Evolutionary conservation across 1,140 invertebrate genomes (phyloP).

Genomic region (Drosophila repletoides): DNA sequence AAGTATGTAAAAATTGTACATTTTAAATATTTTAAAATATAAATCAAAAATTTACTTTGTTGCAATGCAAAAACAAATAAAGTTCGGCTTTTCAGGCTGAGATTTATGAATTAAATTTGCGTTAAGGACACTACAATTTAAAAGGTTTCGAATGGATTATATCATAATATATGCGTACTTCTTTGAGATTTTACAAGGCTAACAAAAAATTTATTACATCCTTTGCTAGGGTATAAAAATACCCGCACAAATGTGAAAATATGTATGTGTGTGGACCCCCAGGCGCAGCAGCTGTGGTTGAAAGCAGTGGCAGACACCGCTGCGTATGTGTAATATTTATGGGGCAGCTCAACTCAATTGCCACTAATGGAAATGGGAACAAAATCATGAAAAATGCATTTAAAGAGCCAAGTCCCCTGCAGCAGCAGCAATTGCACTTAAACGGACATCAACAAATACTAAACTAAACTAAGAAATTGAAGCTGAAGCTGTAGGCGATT

Average conservation of each 20-base stretch:
- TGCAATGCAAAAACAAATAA: too few species aligned
- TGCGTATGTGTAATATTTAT: slow-evolving; percentile 29
- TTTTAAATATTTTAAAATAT: too few species aligned
- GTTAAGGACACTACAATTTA: too few species aligned
- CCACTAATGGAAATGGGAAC: slow-evolving; percentile 19
- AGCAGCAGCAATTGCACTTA: slow-evolving; percentile 24
- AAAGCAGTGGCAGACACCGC: background rate
- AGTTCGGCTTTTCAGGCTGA: too few species aligned
- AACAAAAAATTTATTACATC: too few species aligned
- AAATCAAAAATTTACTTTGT: too few species aligned
- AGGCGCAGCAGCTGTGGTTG: background rate
- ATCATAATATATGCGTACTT: too few species aligned
- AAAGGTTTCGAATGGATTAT: too few species aligned
- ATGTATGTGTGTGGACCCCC: background rate
- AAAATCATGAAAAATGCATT: slow-evolving; percentile 34
- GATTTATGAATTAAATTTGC: too few species aligned
- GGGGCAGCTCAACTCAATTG: slow-evolving; percentile 6
- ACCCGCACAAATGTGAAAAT: background rate
- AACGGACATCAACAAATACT: background rate
- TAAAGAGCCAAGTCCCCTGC: slow-evolving; percentile 34
- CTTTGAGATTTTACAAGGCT: too few species aligned
- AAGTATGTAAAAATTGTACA: too few species aligned
- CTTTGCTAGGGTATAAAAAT: too few species aligned
- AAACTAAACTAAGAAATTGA: slow-evolving; percentile 20
- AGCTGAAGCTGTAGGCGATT: background rate